Conservation (phyloP, 2,113 vertebrate genomes). For the Cygnus buccinator region DNA sequence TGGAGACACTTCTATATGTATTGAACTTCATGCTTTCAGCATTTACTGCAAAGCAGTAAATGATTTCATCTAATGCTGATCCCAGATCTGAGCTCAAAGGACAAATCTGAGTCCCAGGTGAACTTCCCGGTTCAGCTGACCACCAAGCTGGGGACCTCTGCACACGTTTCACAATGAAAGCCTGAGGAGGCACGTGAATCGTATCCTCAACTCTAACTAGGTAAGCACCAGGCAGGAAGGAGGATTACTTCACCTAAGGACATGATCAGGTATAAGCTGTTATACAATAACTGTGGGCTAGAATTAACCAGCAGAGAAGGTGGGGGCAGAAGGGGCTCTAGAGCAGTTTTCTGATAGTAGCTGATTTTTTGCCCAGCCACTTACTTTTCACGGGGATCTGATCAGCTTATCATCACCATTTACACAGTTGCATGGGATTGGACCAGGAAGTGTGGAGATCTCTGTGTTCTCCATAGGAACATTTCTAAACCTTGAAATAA, state of each 20-base stretch:
- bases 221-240: not conserved
- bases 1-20: not conserved
- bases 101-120: not conserved
- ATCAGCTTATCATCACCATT: not conserved
- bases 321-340: not conserved
- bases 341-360: not conserved
- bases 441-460: not conserved
- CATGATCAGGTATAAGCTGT: not conserved
- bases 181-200: not conserved
- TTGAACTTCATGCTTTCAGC: not conserved
- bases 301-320: not conserved
- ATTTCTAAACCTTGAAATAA: not conserved
- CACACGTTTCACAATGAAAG: not conserved
- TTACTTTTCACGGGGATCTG: not conserved
- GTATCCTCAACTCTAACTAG: not conserved
- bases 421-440: not conserved
- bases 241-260: not conserved
- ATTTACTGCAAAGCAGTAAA: not conserved
- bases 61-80: not conserved
- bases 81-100: not conserved
- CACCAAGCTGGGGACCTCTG: not conserved
- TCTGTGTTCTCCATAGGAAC: not conserved
- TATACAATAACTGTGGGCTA: not conserved
- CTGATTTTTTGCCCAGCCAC: fast-evolving
- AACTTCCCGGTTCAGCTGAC: not conserved